phyloP scores from a whole-genome alignment of 2,888 invertebrate genomes.

The Orthosia gothica region DNA sequence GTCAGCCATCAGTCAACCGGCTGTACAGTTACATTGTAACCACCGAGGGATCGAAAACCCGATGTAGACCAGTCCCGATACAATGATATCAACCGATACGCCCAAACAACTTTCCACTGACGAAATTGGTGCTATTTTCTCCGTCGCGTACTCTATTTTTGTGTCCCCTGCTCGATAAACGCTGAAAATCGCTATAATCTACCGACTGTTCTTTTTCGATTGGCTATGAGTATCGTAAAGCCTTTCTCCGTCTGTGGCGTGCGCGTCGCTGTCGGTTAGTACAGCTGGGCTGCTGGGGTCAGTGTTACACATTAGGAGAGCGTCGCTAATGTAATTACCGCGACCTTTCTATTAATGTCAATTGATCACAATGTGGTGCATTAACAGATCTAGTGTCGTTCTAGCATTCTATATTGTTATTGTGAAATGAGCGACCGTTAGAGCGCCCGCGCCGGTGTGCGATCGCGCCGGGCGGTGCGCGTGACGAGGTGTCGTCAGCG shows the following conservation, averaged over 20 bases:
- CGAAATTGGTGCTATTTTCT: constrained; percentile 63
- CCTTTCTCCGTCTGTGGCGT: constrained; percentile 65
- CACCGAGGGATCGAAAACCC: constrained; percentile 61
- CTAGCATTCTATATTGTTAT: constrained; percentile 65
- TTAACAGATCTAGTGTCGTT: constrained; percentile 52
- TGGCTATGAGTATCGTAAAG: constrained; percentile 49
- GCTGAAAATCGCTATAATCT: constrained; percentile 59
- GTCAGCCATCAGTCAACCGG: constrained; percentile 75
- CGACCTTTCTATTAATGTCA: constrained; percentile 88
- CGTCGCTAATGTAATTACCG: constrained; percentile 84
- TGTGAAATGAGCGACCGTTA: constrained; percentile 76
- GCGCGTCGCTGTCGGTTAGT: constrained; percentile 38
- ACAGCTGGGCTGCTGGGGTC: constrained; percentile 58
- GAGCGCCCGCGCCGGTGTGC: constrained; percentile 36
- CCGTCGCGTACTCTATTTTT: constrained; percentile 46
- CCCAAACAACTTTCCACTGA: constrained; percentile 64
- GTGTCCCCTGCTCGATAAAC: constrained; percentile 47
- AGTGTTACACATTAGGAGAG: constrained; percentile 78
- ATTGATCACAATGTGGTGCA: constrained; percentile 72
- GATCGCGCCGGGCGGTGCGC: constrained; percentile 53
- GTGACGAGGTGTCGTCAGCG: constrained; percentile 71
- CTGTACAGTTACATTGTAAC: constrained; percentile 74
- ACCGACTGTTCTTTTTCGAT: constrained; percentile 42
- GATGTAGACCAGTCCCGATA: constrained; percentile 56
- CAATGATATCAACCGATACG: constrained; percentile 61